A percentile compares a stretch with the other conserved stretches of the same genome.
phyloP scores from a whole-genome alignment of 2,888 invertebrate genomes.

The Cephonodes hylas region DNA sequence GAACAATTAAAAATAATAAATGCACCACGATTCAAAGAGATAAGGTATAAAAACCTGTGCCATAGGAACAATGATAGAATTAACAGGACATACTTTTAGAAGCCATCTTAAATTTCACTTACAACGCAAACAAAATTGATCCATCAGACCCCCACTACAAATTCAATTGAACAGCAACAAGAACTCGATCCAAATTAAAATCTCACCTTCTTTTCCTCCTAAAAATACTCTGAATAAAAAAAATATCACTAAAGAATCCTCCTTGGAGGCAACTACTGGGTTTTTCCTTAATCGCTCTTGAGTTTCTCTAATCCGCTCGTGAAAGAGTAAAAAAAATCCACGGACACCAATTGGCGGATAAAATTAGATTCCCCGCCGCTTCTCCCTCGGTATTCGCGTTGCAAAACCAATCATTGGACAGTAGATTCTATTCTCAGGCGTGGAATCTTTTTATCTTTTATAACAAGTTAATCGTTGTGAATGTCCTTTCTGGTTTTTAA shows the following conservation, averaged over 20 bases:
- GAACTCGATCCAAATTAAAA: neutral
- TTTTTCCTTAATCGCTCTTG: neutral
- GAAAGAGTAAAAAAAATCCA: slow-evolving; percentile 21
- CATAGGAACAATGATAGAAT: too few species aligned
- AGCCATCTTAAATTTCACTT: too few species aligned
- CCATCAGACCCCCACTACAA: too few species aligned
- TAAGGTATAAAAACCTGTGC: too few species aligned
- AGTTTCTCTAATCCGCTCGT: slow-evolving; percentile 15
- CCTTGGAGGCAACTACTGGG: neutral
- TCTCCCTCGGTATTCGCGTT: slow-evolving; percentile 26
- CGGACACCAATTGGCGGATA: slow-evolving; percentile 21
- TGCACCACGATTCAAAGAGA: too few species aligned
- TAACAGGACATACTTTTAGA: too few species aligned
- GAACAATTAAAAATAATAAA: too few species aligned
- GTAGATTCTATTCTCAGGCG: slow-evolving; percentile 29
- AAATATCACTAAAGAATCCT: neutral
- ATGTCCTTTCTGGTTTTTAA: neutral
- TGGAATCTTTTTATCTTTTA: neutral
- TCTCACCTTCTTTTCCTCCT: neutral
- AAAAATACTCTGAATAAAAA: neutral
- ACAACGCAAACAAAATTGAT: too few species aligned
- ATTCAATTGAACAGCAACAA: neutral
- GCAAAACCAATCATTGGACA: slow-evolving; percentile 32
- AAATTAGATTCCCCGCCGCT: slow-evolving; percentile 32
- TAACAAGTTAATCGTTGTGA: too few species aligned